Conservation (phyloP, 2,888 invertebrate species). For the Coenonympha glycerion region DNA sequence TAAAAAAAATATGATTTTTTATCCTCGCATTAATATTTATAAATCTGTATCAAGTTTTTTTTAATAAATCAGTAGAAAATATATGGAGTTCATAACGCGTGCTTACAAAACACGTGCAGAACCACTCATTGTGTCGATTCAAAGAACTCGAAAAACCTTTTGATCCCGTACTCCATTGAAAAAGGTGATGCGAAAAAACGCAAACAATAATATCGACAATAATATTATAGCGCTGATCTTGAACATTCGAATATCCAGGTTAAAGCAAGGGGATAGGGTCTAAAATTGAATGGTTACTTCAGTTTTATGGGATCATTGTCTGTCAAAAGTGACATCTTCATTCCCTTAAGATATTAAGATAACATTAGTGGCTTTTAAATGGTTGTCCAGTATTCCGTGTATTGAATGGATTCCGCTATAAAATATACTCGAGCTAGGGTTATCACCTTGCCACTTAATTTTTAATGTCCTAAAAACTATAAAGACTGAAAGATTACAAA, state of each 20-base stretch:
- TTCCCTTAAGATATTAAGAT: conserved; percentile 64
- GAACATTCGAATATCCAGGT: conserved; percentile 10
- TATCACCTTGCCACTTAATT: neutral
- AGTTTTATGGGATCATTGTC: conserved; percentile 26
- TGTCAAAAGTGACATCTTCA: conserved; percentile 52
- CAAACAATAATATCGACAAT: conserved; percentile 47
- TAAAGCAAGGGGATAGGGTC: conserved; percentile 20
- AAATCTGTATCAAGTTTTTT: too few relatives aligned
- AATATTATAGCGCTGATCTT: conserved; percentile 36
- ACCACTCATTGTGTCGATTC: conserved; percentile 40
- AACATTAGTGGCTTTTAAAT: conserved; percentile 75
- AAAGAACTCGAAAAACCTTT: conserved; percentile 49
- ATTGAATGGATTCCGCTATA: conserved; percentile 46
- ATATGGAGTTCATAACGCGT: conserved; percentile 48
- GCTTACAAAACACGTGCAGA: conserved; percentile 55
- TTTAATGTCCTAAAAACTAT: neutral
- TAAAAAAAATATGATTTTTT: too few relatives aligned
- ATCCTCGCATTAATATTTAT: too few relatives aligned
- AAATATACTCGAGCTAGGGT: conserved; percentile 24
- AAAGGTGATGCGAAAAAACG: conserved; percentile 47
- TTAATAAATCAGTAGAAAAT: neutral
- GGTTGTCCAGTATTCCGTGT: conserved; percentile 51
- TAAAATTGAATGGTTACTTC: conserved; percentile 12
- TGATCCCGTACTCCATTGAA: conserved; percentile 43
- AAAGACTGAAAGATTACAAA: too few relatives aligned